These are phyloP conservation scores for Spisula subtruncata DNA, from an alignment of 2,888 invertebrate genomes.

Conservation along the genomic window DNA sequence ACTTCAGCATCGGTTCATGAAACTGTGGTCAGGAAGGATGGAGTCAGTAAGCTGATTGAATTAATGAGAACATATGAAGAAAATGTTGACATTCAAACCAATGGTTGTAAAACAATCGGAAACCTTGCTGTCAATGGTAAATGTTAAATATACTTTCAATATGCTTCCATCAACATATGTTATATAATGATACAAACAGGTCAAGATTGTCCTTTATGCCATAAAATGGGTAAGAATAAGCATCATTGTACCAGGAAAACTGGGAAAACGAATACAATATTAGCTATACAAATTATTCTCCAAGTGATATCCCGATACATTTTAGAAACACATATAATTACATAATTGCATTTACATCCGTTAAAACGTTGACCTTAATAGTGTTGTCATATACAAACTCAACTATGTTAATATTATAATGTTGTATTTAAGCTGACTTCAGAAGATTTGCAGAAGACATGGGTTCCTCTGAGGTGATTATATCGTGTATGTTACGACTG, in stretches of 20 bases:
- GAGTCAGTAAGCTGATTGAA: conserved; percentile 70
- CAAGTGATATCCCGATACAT: no score
- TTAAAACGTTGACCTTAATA: no score
- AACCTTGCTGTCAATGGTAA: conserved; percentile 81
- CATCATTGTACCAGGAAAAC: no score
- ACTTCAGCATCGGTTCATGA: conserved; percentile 64
- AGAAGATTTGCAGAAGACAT: conserved; percentile 73
- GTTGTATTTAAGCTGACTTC: conserved; percentile 70
- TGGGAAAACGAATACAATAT: no score
- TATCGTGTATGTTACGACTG: conserved; percentile 78
- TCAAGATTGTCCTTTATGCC: no score
- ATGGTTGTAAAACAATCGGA: conserved; percentile 79
- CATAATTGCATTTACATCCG: no score
- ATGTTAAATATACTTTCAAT: not conserved
- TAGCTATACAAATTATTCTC: no score
- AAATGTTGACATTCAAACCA: conserved; percentile 75
- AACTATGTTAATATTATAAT: not conserved
- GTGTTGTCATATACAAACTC: not conserved
- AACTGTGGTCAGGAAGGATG: conserved; percentile 63
- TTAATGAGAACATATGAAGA: conserved; percentile 77
- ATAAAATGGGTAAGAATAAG: no score
- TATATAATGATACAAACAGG: no score
- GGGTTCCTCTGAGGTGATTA: conserved; percentile 76
- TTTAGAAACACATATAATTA: no score
- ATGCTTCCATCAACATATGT: no score